Evolutionary conservation across 2,113 vertebrate species (phyloP), one percentile per base, ranked within the genome.

Genomic region (Sorex fumeus): DNA sequence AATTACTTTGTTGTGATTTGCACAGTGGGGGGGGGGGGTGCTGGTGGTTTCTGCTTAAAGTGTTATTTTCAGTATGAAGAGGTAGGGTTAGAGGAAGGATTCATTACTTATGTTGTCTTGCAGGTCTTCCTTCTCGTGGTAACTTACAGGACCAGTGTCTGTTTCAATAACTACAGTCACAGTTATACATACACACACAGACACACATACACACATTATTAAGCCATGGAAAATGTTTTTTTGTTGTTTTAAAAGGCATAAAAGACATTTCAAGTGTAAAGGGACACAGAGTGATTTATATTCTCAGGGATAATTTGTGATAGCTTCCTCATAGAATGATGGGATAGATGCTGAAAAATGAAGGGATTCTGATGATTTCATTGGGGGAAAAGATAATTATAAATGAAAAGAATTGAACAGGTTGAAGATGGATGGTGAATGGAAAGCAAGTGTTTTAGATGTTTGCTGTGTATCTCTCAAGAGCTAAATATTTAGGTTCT

Each of bases 21-120:
- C 45, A 88, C 90, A 27, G 18, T 7, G 34, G 19, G n/a, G 2
- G 66, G 40, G 75, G n/a, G 9, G 28, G 30, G 53, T 75, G 28
- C 23, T 23, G 27, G 84, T 79, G 18, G 93, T 96, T 92, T 71
- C 47, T 87, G 57, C 16, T 16, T 7, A 45, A 87, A 82, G n/a
- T 89, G 70, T 88, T 94, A 40, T 69, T 93, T 95, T 90, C 69
- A 90, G 53, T 72, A 85, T 36, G 36, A 95, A 70, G 50, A 84
- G 47, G 28, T 88, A 27, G 60, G 4, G 8, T 43, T 77, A 15
- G 6, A 66, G 6, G 27, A 45, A 91, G 3, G 2, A 70, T 89
- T 53, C 60, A 15, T 67, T 25, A 50, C 28, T 90, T 90, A 28
- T 76, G 36, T 75, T 91, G 94, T 88, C 77, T 64, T 7, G 3